Percentiles rank a stretch among this genome's conserved stretches.
Evolutionary conservation across 1,140 invertebrate species (phyloP).

Genomic region (Drosophila melanica): DNA sequence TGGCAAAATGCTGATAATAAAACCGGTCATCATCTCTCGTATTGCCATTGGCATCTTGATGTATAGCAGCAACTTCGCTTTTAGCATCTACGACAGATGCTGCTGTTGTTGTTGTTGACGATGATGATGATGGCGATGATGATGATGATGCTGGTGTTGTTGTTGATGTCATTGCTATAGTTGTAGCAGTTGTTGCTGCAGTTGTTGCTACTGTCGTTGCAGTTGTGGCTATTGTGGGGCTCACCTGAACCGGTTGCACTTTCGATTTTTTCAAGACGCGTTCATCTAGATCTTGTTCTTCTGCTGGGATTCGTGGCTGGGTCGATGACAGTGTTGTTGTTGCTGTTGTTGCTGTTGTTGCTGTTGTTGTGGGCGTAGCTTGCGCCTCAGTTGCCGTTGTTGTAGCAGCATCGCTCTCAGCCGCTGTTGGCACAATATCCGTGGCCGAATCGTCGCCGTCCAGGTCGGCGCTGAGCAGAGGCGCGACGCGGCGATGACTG

Average conservation of each 20-base stretch:
- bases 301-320: constrained; percentile 1
- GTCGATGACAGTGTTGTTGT: constrained; percentile 26
- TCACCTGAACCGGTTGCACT: constrained; percentile 82
- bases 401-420: constrained; percentile 22
- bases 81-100: constrained; percentile 7
- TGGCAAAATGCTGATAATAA: constrained; percentile 71
- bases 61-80: constrained; percentile 44
- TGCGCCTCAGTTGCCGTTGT: constrained; percentile 20
- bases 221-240: constrained; percentile 21
- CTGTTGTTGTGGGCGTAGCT: constrained; percentile 14
- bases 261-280: constrained; percentile 77
- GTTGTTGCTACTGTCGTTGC: not conserved
- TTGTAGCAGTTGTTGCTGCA: constrained; percentile 3
- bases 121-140: constrained; percentile 2
- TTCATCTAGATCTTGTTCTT: constrained; percentile 43
- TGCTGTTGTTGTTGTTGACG: constrained; percentile 9
- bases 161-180: constrained; percentile 1
- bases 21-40: constrained; percentile 71
- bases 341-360: constrained; percentile 20
- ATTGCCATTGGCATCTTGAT: constrained; percentile 44
- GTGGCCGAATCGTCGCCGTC: constrained; percentile 48
- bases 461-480: constrained; percentile 49
- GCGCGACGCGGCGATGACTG: constrained; percentile 67
- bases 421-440: constrained; percentile 43
- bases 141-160: constrained; percentile 1